Base-by-base conservation (phyloP, 2,797 vertebrate genomes). In the Onychomys arenicola region DNA sequence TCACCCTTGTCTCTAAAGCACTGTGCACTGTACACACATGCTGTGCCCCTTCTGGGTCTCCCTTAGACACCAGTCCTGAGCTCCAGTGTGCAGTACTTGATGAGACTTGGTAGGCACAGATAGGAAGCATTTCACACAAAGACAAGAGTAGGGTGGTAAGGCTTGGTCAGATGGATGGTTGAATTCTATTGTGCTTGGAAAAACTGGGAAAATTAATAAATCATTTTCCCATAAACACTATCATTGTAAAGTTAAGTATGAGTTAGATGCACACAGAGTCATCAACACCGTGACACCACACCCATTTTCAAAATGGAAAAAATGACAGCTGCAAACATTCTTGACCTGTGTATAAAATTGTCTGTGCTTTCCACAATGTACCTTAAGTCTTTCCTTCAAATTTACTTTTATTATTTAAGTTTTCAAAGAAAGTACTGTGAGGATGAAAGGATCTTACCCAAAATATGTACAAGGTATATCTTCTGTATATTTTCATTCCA, bases 261-360 rank as follows among this genome's bases (percentile, higher is more conserved):
- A 34, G 21, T 0, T 25, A 37, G 16, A 83, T 32, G 69, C 1
- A 81, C 43, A 29, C 9, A 73, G 89, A 89, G 49, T 69, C 37
- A 57, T 5, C 0, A 14, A 23, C 11, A 17, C 27, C 12, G 80
- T 16, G 0, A 0, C 29, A 67, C 0, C 2, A 37, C 0, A 63
- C 9, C 2, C 21, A 37, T 21, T 3, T 8, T 17, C 61, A 29
- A 34, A 17, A 9, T 93, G 34, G 40, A 17, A 9, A 34, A 85
- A 25, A 40, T 59, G 63, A 63, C 5, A 4, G n/a, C 46, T 55
- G 7, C 40, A 49, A 46, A 37, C 32, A 7, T 67, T 89, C 71
- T 63, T n/a, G 73, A 91, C 32, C n/a, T 73, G 52, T 32, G 40
- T 59, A 14, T 69, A 14, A 0, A 65, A 19, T 23, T 43, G 17